These are phyloP conservation scores for Agrilus cyanescens DNA, from an alignment of 2,888 invertebrate species.

Conservation along the genomic window DNA sequence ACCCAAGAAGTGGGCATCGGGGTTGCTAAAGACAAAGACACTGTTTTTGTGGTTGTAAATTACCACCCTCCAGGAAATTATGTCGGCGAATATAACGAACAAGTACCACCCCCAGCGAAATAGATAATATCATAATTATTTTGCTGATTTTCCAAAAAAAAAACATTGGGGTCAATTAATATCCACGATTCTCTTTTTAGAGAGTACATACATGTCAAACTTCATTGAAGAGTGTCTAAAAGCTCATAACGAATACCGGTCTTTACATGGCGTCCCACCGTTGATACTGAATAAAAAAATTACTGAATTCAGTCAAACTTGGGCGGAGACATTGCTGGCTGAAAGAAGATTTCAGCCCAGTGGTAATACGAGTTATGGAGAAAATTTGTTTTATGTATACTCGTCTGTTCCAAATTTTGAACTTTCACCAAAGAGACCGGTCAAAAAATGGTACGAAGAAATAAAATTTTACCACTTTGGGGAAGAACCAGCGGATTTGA, in stretches of 20 bases:
- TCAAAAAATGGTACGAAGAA: slow-evolving; percentile 68
- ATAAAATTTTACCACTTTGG: slow-evolving; percentile 58
- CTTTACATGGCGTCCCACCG: slow-evolving; percentile 43
- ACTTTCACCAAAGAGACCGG: slow-evolving; percentile 57
- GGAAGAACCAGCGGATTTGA: slow-evolving; percentile 49
- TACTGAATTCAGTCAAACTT: slow-evolving; percentile 40
- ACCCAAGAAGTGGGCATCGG: slow-evolving; percentile 65
- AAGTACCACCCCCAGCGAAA: slow-evolving; percentile 42
- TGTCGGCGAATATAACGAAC: slow-evolving; percentile 55
- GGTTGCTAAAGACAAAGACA: slow-evolving; percentile 53
- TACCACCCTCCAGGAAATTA: slow-evolving; percentile 85
- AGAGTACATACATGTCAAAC: slow-evolving; percentile 18
- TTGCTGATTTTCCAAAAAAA: neutral
- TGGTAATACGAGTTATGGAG: slow-evolving; percentile 45
- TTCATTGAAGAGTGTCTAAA: slow-evolving; percentile 40
- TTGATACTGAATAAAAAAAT: slow-evolving; percentile 43
- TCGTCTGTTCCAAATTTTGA: slow-evolving; percentile 50
- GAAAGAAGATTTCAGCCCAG: slow-evolving; percentile 44
- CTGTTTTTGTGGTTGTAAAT: slow-evolving; percentile 75
- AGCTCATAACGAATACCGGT: slow-evolving; percentile 47
- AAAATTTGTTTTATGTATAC: slow-evolving; percentile 60
- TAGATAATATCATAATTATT: slow-evolving; percentile 39
- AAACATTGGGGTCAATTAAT: too few relatives aligned
- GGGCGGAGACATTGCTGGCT: slow-evolving; percentile 42
- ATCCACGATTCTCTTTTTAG: too few relatives aligned